Evolutionary conservation across 2,888 invertebrate species (phyloP), one percentile per base, ranked within the genome.

Genomic region (Amiota mariae): DNA sequence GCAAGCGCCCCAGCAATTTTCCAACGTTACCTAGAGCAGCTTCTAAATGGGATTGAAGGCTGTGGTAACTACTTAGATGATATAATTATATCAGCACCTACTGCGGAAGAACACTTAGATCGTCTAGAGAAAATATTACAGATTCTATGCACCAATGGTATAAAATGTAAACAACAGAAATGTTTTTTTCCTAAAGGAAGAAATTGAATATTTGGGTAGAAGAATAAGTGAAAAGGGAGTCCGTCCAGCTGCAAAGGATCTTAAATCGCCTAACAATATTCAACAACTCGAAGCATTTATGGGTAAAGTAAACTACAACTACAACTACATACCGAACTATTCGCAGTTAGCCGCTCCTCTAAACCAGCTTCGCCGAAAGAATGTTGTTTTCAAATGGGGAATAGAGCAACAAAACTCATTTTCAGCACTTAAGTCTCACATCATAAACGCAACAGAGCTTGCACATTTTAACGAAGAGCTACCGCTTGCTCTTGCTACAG

Each of bases 261-360:
- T 71, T n/a, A 36, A 63, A 51, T 71, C 56, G 10, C 54, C 71
- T 24, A 49, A 10, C 49, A 57, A 74, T 68, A 24, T 76, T n/a
- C 72, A 76, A 54, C 70, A 73, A 72, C 77, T 13, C 11, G 73
- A 81, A 71, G 75, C 82, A n/a, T 85, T 87, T 74, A 47, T 88
- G 13, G 86, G 85, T 15, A 75, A 87, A 15, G 77, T 86, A 24
- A 83, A 85, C 74, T 88, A 86, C 79, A 87, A 88, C 72, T 74
- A 71, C 72, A 70, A 68, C 12, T 78, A 71, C 48, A 74, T 76
- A 49, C 72, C 72, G 11, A 75, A 77, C 59, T 77, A 67, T 36
- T 76, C 73, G 3, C 75, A 76, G 64, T 15, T 83, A 48, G 36
- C 85, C 57, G 76, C 78, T 61, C 24, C 24, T 24, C 24, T 24